Base-by-base conservation (phyloP, 2,888 invertebrate genomes). In the Drosophila nr. fundita region DNA sequence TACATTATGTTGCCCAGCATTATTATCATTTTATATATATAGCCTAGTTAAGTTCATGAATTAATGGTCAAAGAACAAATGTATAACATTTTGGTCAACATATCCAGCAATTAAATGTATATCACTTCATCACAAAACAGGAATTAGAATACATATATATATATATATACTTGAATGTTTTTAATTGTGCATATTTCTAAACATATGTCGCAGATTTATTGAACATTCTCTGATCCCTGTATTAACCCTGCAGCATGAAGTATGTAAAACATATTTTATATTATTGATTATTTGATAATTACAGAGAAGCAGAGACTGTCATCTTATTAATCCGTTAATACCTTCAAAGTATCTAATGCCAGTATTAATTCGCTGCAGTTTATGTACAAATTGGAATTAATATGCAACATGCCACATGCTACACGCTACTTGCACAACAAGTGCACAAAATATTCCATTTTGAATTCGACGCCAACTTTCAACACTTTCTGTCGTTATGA, bases 401-500 rank as follows among this genome's bases (percentile, higher is more conserved):
- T 21, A 45, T 45, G 45, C 13, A 7, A 13, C 45, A 15, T 45
- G 24, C 32, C 0, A 10, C 11, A 10, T 32, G 45, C 13, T 7
- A 13, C 45, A 7, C 15, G 21, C 32, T 3, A 24, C 5, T 2
- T 53, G n/a, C 10, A 32, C 10, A 29, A 10, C 27, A 24, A 32
- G 21, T 29, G 21, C 38, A 6, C 21, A 11, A 48, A 38, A 21
- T 32, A 50, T 54, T 64, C 29, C 52, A 34, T 24, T 53, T 53
- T 24, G 45, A 45, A 1, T 15, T 45, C 24, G 15, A 21, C 8
- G 3, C n/a, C n/a, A 30, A 15, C 30, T 32, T 21, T 6, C 34
- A 76, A 70, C 67, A 52, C 60, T 68, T 69, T 69, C n/a, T 4
- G 45, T 36, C 40, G 45, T 52, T 50, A 58, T 52, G 65, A 67